A percentile compares a stretch with the other conserved stretches of the same genome.
phyloP scores from a whole-genome alignment of 2,797 vertebrate species.

The Propithecus perrieri region DNA sequence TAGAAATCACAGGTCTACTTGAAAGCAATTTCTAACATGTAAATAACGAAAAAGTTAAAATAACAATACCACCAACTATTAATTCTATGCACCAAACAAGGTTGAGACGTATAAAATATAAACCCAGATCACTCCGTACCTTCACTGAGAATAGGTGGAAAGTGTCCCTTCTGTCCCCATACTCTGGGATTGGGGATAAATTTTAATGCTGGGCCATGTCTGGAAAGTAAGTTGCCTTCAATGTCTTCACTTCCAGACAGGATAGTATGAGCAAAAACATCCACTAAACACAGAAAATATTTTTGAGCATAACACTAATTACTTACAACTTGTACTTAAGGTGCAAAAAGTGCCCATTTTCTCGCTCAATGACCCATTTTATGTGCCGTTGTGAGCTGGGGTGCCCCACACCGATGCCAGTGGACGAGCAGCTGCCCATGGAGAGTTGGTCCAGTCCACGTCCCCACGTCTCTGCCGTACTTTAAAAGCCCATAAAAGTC shows the following conservation, averaged over 20 bases:
- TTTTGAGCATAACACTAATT: slow-evolving; percentile 35
- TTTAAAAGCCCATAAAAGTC: not conserved
- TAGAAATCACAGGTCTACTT: not conserved
- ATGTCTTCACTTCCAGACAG: not conserved
- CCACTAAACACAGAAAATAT: not conserved
- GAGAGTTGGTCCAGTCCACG: not conserved
- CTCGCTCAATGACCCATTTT: slow-evolving; percentile 3
- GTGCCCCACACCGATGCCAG: too few relatives aligned
- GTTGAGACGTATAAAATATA: not conserved
- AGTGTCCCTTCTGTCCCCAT: not conserved
- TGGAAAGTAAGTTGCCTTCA: not conserved
- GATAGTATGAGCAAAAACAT: not conserved
- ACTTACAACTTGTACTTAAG: slow-evolving; percentile 10
- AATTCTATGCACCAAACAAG: not conserved
- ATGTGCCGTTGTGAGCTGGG: not conserved
- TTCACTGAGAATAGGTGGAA: not conserved
- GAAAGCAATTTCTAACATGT: not conserved
- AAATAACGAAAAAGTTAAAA: not conserved
- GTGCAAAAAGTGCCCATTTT: not conserved
- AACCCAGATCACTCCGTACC: not conserved
- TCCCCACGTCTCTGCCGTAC: not conserved
- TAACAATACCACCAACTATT: not conserved
- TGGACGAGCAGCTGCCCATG: not conserved
- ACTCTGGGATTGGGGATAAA: not conserved
- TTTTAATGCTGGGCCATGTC: accelerated